Evolutionary conservation across 2,113 vertebrate genomes (phyloP).

Genomic region (Apodemus sylvaticus): DNA sequence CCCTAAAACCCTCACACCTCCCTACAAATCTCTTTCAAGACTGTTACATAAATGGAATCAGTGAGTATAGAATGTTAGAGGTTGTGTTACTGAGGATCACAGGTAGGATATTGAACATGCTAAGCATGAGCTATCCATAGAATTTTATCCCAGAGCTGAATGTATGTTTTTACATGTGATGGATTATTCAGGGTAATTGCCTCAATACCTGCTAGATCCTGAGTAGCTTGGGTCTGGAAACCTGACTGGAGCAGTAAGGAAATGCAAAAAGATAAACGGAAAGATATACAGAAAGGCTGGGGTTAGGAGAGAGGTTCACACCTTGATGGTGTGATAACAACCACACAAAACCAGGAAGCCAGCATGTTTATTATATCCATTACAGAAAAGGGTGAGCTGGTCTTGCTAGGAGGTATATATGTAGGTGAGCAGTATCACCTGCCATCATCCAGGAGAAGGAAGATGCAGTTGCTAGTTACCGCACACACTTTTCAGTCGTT

Average conservation of each 20-base stretch:
- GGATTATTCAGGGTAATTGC: neutral
- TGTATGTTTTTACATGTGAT: neutral
- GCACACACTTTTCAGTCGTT: neutral
- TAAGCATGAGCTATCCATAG: neutral
- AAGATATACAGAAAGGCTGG: neutral
- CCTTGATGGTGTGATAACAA: neutral
- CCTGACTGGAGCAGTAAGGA: neutral
- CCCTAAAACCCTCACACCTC: neutral
- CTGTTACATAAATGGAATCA: neutral
- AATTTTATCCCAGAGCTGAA: neutral
- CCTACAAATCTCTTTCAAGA: neutral
- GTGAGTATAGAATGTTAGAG: fast-evolving
- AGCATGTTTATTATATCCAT: neutral
- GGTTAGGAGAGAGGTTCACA: neutral
- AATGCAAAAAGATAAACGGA: neutral
- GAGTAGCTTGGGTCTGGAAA: neutral
- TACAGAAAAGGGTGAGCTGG: neutral
- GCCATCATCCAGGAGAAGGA: neutral
- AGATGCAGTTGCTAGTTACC: neutral
- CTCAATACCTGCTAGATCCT: neutral
- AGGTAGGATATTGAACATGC: neutral
- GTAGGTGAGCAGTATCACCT: neutral
- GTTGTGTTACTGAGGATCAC: no score
- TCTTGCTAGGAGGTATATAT: neutral
- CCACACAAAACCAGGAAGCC: neutral